Conservation (phyloP, 1,140 invertebrate genomes). For the Eulimnadia texana region DNA sequence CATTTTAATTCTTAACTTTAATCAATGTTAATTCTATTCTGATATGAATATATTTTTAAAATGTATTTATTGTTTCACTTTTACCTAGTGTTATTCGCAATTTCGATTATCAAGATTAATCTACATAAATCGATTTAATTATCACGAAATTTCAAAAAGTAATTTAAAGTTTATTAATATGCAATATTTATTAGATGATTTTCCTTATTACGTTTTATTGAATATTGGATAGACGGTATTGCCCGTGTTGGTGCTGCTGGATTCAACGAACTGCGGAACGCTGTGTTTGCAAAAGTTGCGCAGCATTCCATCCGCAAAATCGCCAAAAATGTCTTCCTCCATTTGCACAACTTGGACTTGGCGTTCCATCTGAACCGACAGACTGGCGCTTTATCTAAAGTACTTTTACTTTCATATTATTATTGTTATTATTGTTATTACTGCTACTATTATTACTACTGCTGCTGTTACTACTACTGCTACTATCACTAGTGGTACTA, state of each 20-base stretch:
- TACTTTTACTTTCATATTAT: constrained; percentile 23
- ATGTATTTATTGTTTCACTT: not conserved
- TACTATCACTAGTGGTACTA: too few relatives aligned
- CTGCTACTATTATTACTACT: constrained; percentile 4
- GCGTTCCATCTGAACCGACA: constrained; percentile 86
- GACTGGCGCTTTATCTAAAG: constrained; percentile 76
- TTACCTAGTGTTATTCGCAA: not conserved
- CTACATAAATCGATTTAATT: too few relatives aligned
- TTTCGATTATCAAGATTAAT: too few relatives aligned
- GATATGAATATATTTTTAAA: not conserved
- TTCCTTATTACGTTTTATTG: not conserved
- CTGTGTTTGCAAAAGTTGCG: constrained; percentile 96
- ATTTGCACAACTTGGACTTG: constrained; percentile 89
- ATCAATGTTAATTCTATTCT: not conserved
- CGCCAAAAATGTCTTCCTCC: constrained; percentile 90
- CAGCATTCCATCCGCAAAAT: constrained; percentile 91
- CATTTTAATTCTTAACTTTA: not conserved
- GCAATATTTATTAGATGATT: too few relatives aligned
- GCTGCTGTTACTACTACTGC: not conserved
- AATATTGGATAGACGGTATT: constrained; percentile 59
- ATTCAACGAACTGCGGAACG: constrained; percentile 93
- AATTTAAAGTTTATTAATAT: too few relatives aligned
- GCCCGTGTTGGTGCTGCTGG: constrained; percentile 73
- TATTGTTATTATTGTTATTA: not conserved
- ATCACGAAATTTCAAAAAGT: too few relatives aligned